Percentiles rank a stretch among this genome's conserved stretches.
phyloP scores from a whole-genome alignment of 2,888 invertebrate species.

The Myathropa florea region DNA sequence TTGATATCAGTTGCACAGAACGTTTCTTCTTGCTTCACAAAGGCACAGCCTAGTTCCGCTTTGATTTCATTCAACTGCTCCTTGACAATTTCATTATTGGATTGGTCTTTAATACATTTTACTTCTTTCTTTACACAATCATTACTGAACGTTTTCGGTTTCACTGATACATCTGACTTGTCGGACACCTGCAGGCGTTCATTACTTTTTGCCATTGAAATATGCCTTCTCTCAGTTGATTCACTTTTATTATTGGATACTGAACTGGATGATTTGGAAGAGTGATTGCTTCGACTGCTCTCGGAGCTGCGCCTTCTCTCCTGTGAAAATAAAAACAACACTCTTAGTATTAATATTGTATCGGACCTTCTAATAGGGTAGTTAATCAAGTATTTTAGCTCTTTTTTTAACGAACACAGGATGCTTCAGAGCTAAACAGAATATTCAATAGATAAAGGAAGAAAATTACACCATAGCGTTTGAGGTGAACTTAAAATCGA shows the following conservation, averaged over 20 bases:
- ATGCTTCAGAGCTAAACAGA: no score
- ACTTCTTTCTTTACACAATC: slow-evolving; percentile 26
- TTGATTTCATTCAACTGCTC: not conserved
- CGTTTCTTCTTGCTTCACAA: slow-evolving; percentile 25
- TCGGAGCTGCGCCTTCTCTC: slow-evolving; percentile 77
- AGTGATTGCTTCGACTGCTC: slow-evolving; percentile 77
- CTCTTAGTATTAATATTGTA: not conserved
- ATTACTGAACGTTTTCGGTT: not conserved
- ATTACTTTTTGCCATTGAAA: slow-evolving; percentile 19
- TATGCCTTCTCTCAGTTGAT: slow-evolving; percentile 18
- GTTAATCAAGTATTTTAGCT: no score
- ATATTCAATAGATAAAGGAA: no score
- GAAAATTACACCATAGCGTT: no score
- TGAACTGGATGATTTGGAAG: slow-evolving; percentile 71
- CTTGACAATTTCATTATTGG: not conserved
- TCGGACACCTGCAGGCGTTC: slow-evolving; percentile 26
- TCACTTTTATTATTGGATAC: slow-evolving; percentile 49
- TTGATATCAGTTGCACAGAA: not conserved
- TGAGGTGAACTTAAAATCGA: no score
- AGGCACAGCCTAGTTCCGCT: not conserved
- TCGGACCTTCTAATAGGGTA: no score
- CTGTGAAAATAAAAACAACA: slow-evolving; percentile 62
- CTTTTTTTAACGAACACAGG: no score
- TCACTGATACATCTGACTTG: slow-evolving; percentile 19
- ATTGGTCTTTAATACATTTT: slow-evolving; percentile 10